Evolutionary conservation across 2,797 vertebrate genomes (phyloP).

Genomic region (Lerista edwardsae): DNA sequence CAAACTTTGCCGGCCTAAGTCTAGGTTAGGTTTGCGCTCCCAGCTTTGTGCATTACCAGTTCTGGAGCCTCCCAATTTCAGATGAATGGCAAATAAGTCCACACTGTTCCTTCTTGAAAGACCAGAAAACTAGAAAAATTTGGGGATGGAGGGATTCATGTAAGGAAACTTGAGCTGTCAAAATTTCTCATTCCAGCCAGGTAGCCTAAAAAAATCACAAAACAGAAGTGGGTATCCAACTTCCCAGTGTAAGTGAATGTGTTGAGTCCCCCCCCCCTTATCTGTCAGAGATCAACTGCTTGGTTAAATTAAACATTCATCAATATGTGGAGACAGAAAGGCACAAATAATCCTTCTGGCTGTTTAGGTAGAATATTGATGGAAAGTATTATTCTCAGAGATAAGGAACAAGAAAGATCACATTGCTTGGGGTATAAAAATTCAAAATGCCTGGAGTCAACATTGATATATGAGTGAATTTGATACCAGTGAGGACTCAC

Average conservation of each 20-base stretch:
- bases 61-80: not conserved
- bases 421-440: slow-evolving; percentile 32
- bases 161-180: not conserved
- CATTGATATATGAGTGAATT: too few relatives aligned
- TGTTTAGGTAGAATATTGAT: slow-evolving; percentile 1
- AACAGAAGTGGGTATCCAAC: slow-evolving; percentile 48
- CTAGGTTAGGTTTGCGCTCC: too few relatives aligned
- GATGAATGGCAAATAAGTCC: not conserved
- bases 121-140: not conserved
- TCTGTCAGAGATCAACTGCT: slow-evolving; percentile 29
- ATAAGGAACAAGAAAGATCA: slow-evolving; percentile 14
- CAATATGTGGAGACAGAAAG: slow-evolving; percentile 19
- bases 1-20: too few relatives aligned
- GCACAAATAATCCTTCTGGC: not conserved
- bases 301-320: slow-evolving; percentile 26
- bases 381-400: slow-evolving; percentile 20
- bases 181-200: slow-evolving; percentile 58
- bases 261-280: slow-evolving; percentile 8
- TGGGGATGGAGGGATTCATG: slow-evolving; percentile 52
- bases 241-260: slow-evolving; percentile 35
- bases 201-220: slow-evolving; percentile 43
- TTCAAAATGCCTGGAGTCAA: not conserved
- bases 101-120: not conserved
- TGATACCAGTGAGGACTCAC: not conserved
- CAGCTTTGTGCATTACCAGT: not conserved